Percentiles rank a stretch among this genome's conserved stretches.
phyloP scores from a whole-genome alignment of 30 jellyfish, hydroid and myxozoan genomes.

The Sanderia malayensis region DNA sequence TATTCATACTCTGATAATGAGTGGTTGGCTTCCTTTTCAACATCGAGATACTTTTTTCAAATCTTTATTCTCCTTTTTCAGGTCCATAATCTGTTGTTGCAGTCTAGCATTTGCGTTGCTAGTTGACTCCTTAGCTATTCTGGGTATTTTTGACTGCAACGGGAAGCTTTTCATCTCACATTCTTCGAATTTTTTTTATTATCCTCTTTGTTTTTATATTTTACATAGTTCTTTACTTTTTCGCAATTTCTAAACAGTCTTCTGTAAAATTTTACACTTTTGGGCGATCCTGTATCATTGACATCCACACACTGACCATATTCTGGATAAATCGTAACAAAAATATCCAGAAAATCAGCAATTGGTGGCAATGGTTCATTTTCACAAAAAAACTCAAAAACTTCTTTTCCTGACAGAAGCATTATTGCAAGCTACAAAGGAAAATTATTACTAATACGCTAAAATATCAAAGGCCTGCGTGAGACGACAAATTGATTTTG shows the following conservation, averaged over 20 bases:
- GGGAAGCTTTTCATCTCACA: conserved; percentile 28
- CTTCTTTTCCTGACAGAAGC: conserved; percentile 25
- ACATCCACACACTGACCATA: conserved; percentile 27
- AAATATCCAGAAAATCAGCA: conserved; percentile 13
- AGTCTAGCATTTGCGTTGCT: conserved; percentile 28
- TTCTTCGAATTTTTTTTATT: conserved; percentile 37
- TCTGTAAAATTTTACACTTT: conserved; percentile 15
- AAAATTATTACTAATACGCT: no score
- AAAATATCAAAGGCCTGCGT: no score
- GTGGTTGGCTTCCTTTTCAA: conserved; percentile 24
- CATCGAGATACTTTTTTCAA: conserved; percentile 15
- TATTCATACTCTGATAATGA: conserved; percentile 20
- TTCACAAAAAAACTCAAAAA: conserved; percentile 13
- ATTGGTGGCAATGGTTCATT: conserved; percentile 26
- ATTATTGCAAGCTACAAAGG: conserved; percentile 1
- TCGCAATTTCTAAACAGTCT: conserved; percentile 21
- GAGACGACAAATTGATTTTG: no score
- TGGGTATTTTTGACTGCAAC: conserved; percentile 40
- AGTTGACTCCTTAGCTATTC: conserved; percentile 8
- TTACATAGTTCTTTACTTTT: conserved; percentile 21
- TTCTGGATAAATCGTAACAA: conserved; percentile 11
- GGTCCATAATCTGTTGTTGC: conserved; percentile 9
- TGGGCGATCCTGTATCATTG: conserved; percentile 21
- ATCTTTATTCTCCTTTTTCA: conserved; percentile 22
- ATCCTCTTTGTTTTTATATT: conserved; percentile 12